A percentile compares a stretch with the other conserved stretches of the same genome.
phyloP scores from a whole-genome alignment of 1,140 invertebrate genomes.

The Musca domestica region DNA sequence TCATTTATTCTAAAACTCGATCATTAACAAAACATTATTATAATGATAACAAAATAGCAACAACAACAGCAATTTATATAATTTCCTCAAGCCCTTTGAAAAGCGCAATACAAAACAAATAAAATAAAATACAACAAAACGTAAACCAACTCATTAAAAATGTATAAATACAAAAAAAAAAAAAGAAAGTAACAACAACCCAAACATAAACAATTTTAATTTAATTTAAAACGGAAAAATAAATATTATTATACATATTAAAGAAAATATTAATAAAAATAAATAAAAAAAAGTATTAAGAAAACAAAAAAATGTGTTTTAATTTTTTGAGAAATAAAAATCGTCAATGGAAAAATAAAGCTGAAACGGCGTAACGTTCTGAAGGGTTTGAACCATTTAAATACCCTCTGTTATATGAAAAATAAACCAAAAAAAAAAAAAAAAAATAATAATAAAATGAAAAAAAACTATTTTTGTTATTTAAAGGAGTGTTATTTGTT shows the following conservation, averaged over 20 bases:
- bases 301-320: constrained; percentile 1
- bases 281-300: constrained; percentile 11
- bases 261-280: constrained; percentile 17
- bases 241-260: constrained; percentile 17
- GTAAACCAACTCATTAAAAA: constrained; percentile 9
- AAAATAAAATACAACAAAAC: constrained; percentile 1
- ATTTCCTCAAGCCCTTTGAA: background rate
- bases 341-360: too few relatives aligned
- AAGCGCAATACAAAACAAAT: constrained; percentile 1
- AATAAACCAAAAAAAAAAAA: too few relatives aligned
- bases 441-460: too few relatives aligned
- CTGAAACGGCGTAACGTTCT: too few relatives aligned
- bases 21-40: constrained; percentile 24
- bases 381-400: too few relatives aligned
- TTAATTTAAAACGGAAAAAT: constrained; percentile 8
- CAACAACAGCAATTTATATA: constrained; percentile 12
- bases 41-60: constrained; percentile 24
- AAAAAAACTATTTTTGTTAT: too few relatives aligned
- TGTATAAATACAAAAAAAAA: background rate
- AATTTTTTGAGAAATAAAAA: too few relatives aligned
- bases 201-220: constrained; percentile 12
- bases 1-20: constrained; percentile 15
- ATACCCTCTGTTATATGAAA: too few relatives aligned
- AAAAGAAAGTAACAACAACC: background rate
- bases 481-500: too few relatives aligned